Percentiles rank a stretch among this genome's conserved stretches.
Evolutionary conservation across 2,113 vertebrate species (phyloP).

Genomic region (Prunella himalayana): DNA sequence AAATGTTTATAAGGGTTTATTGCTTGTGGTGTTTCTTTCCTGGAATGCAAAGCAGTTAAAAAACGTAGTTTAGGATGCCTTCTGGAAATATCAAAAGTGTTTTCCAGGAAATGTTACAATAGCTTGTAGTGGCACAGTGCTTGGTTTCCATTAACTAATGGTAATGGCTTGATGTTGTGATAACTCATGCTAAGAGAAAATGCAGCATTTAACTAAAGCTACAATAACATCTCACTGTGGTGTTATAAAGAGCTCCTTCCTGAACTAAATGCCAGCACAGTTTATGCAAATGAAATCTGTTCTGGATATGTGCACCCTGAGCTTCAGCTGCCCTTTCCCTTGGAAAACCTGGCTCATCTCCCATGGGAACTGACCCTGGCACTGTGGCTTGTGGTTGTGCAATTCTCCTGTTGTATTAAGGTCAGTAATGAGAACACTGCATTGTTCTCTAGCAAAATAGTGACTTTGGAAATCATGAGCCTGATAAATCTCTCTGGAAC

Average conservation of each 20-base stretch:
- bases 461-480: neutral
- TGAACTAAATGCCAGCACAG: neutral
- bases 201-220: conserved; percentile 2
- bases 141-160: conserved; percentile 7
- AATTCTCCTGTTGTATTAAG: neutral
- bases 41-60: conserved; percentile 19
- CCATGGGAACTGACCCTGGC: neutral
- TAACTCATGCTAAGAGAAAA: conserved; percentile 14
- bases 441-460: neutral
- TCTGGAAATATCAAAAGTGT: conserved; percentile 11
- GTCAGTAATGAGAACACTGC: neutral
- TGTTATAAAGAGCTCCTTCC: neutral
- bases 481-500: neutral
- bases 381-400: neutral
- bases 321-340: neutral
- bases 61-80: neutral
- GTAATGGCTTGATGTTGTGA: neutral
- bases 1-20: conserved; percentile 12
- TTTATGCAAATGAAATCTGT: neutral
- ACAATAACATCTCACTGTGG: neutral
- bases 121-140: neutral
- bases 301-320: neutral
- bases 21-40: neutral
- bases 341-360: neutral
- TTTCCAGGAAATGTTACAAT: conserved; percentile 1